phyloP scores from a whole-genome alignment of 2,113 vertebrate species.

The Spilogale gracilis region DNA sequence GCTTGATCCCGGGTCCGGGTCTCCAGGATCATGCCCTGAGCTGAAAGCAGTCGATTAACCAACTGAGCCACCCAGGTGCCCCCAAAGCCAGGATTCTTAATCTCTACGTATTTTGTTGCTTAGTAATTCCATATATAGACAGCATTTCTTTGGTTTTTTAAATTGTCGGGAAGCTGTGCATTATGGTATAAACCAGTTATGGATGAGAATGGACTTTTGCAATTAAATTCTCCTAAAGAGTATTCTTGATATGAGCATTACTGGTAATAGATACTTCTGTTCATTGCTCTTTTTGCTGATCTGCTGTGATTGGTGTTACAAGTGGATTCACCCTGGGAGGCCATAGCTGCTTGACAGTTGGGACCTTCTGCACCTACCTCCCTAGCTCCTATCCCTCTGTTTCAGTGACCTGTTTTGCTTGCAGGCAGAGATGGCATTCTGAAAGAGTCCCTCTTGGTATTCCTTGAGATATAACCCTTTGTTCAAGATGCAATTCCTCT shows the following conservation, averaged over 20 bases:
- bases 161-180: neutral
- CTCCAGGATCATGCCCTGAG: too few species aligned
- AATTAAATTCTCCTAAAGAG: neutral
- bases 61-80: neutral
- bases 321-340: neutral
- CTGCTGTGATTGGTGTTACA: neutral
- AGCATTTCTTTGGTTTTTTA: neutral
- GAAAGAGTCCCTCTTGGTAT: neutral
- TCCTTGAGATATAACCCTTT: neutral
- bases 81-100: neutral
- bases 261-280: neutral
- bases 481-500: neutral
- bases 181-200: conserved; percentile 11
- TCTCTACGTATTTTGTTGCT: neutral
- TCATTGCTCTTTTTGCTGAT: neutral
- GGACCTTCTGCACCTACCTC: neutral
- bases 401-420: neutral
- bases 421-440: neutral
- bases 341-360: neutral
- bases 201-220: neutral
- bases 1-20: too few species aligned
- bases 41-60: neutral
- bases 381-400: neutral
- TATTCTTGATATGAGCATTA: neutral
- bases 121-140: neutral